phyloP scores from a whole-genome alignment of 1,140 invertebrate genomes.

The Drosophila insularis region DNA sequence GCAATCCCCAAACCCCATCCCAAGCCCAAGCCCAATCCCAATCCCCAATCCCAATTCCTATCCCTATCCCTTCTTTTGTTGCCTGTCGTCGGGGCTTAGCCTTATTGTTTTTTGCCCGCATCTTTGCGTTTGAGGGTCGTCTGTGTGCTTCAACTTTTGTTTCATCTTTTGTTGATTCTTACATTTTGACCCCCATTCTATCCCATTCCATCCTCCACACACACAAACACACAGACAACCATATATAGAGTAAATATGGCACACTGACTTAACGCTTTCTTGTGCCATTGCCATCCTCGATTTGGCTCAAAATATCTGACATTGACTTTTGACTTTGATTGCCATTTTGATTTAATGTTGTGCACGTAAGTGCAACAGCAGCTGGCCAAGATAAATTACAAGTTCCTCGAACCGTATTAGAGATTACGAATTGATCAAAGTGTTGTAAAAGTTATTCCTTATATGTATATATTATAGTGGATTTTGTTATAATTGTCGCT shows the following conservation, averaged over 20 bases:
- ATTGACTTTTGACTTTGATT: conserved; percentile 9
- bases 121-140: not conserved
- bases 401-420: not conserved
- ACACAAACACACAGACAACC: no score
- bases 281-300: not conserved
- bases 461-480: no score
- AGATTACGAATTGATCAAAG: not conserved
- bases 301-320: conserved; percentile 7
- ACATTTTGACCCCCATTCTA: not conserved
- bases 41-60: no score
- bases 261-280: conserved; percentile 8
- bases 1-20: no score
- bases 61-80: not conserved
- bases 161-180: conserved; percentile 10
- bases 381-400: not conserved
- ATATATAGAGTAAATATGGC: not conserved
- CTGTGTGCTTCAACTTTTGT: not conserved
- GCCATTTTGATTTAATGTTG: conserved; percentile 9
- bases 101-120: conserved; percentile 7
- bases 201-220: not conserved
- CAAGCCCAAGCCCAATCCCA: not conserved
- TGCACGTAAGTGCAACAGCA: conserved; percentile 5
- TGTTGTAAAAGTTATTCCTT: not conserved
- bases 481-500: not conserved
- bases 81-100: not conserved